Conservation (phyloP, 2,888 invertebrate species). For the Eupithecia pulchellata region DNA sequence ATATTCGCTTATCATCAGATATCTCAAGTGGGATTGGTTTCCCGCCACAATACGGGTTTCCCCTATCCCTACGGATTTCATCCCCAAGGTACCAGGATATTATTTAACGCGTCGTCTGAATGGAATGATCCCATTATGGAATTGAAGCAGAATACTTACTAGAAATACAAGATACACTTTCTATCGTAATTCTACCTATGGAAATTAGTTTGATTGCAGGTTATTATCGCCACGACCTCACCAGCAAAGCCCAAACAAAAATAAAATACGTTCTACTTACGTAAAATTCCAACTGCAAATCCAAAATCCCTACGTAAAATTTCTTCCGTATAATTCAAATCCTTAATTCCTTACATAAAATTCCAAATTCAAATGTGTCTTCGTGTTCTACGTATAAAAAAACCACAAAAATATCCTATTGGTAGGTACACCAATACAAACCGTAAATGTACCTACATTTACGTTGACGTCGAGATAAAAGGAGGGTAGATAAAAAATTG, state of each 20-base stretch:
- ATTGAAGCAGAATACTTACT: background rate
- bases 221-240: background rate
- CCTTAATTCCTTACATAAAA: no score
- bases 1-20: conserved; percentile 60
- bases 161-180: no score
- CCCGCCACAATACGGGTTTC: conserved; percentile 63
- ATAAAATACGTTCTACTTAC: background rate
- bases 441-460: background rate
- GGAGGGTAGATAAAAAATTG: conserved; percentile 75
- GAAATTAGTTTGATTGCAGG: background rate
- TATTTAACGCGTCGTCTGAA: background rate
- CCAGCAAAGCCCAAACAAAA: background rate
- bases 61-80: conserved; percentile 65
- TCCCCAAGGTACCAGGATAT: conserved; percentile 59
- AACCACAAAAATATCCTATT: background rate
- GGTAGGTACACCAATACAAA: conserved; percentile 4
- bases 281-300: no score
- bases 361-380: background rate
- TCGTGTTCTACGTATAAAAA: background rate
- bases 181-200: background rate
- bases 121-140: background rate
- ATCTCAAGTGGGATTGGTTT: conserved; percentile 59
- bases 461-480: conserved; percentile 62
- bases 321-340: no score
- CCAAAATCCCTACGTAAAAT: no score